phyloP scores from a whole-genome alignment of 2,113 vertebrate species.

The Trachemys scripta region DNA sequence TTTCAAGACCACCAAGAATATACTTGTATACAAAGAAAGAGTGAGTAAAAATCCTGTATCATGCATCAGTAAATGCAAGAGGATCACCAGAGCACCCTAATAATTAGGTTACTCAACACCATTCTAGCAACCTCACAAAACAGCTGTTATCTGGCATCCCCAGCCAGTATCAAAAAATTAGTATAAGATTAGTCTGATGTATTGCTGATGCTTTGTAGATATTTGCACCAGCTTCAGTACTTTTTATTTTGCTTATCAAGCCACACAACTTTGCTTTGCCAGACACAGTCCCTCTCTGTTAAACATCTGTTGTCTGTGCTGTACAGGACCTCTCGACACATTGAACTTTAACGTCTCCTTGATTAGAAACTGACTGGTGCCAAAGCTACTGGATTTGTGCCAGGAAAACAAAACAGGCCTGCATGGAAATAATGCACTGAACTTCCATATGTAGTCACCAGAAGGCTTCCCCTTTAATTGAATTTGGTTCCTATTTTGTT shows the following conservation, averaged over 20 bases:
- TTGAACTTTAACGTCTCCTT: neutral
- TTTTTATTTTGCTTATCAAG: conserved; percentile 3
- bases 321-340: neutral
- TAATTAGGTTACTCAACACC: conserved; percentile 33
- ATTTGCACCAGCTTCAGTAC: conserved; percentile 13
- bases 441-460: neutral
- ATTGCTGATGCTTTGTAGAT: neutral
- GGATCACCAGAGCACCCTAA: conserved; percentile 43
- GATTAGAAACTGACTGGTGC: neutral
- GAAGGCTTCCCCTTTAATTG: neutral
- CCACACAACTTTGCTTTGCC: conserved; percentile 1
- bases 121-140: neutral
- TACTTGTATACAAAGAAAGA: neutral
- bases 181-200: neutral
- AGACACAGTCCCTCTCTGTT: conserved; percentile 8
- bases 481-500: neutral
- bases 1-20: neutral
- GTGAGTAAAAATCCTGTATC: conserved; percentile 51
- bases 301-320: conserved; percentile 30
- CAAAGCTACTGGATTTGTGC: conserved; percentile 6
- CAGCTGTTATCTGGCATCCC: conserved; percentile 8
- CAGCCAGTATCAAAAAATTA: neutral
- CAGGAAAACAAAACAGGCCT: neutral
- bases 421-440: neutral
- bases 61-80: neutral